Conservation (phyloP, 2,888 invertebrate genomes). For the Crossocerus cetratus region DNA sequence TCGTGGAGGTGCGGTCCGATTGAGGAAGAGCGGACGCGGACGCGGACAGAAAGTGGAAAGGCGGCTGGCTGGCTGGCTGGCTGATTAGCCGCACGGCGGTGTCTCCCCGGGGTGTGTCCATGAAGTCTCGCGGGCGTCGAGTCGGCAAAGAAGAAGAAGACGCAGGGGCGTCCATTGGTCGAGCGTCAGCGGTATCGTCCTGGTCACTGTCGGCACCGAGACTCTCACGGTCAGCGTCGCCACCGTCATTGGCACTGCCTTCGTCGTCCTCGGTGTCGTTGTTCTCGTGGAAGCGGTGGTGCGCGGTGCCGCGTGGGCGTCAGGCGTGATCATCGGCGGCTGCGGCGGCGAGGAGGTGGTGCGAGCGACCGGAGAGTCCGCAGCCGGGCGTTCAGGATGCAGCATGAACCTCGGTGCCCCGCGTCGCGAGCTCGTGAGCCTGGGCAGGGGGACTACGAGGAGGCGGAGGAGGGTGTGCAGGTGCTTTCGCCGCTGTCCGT, state of each 20-base stretch:
- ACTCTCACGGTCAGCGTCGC: constrained; percentile 18
- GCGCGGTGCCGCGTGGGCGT: constrained; percentile 35
- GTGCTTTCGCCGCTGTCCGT: constrained; percentile 61
- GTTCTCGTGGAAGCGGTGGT: constrained; percentile 39
- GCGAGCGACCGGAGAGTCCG: constrained; percentile 38
- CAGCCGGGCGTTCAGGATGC: constrained; percentile 71
- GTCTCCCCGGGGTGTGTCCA: constrained; percentile 53
- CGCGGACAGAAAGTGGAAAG: constrained; percentile 19
- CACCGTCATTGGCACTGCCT: constrained; percentile 13
- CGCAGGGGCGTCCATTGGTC: constrained; percentile 11
- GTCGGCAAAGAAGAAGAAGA: constrained; percentile 19
- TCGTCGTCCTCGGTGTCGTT: constrained; percentile 6
- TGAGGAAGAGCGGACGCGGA: constrained; percentile 16
- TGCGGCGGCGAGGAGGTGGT: constrained; percentile 23
- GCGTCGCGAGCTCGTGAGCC: constrained; percentile 74
- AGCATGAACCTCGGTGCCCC: constrained; percentile 75
- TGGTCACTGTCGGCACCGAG: constrained; percentile 19
- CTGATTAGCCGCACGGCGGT: constrained; percentile 25
- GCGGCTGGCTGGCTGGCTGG: constrained; percentile 28
- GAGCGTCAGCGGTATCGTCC: not conserved
- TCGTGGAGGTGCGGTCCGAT: constrained; percentile 4
- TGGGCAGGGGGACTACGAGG: constrained; percentile 69
- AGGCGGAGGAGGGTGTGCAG: constrained; percentile 62
- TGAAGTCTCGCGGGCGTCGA: constrained; percentile 54
- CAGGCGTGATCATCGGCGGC: constrained; percentile 55